Base-by-base conservation (phyloP, 1,140 invertebrate genomes). In the Mycetomoellerius zeteki region DNA sequence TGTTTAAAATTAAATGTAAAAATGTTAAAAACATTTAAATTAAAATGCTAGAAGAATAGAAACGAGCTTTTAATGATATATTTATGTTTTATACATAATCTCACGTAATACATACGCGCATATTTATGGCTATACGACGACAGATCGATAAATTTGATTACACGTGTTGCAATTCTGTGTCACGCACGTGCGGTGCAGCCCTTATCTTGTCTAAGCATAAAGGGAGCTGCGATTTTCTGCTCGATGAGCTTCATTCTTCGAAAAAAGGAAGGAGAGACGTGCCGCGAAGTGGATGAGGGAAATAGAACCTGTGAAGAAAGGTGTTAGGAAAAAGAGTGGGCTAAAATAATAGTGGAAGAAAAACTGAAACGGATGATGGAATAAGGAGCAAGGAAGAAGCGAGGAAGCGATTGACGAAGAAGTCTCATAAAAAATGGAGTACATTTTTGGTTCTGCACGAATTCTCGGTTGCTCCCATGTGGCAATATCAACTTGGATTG, bases 401-500 rank as follows among this genome's bases (percentile, higher is more conserved):
- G 24, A 19, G 65, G 30, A 62, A 60, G 52, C 27, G 69, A 85
- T 89, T 92, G 92, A 92, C 88, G 86, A 92, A 24, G 37, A 72
- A 73, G 89, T 86, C 88, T 78, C 65, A 24, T 72, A 47, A 76
- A 86, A 85, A 81, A 77, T 77, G 43, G n/a, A 75, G n/a, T 84
- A 77, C 90, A 84, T 72, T 88, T 77, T 69, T 73, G 58, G 37
- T 47, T 54, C 50, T 54, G 21, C 8, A 54, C 62, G 75, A 69
- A 85, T 43, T 86, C 47, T 58, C 58, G 65, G 50, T 33, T 73
- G 50, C 65, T 60, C 52, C 50, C 86, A 3, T 62, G 58, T 62
- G 54, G 88, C 80, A 91, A 91, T 91, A 93, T 87, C 89, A 92
- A 93, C 89, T 93, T 93, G 91, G 92, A 92, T 93, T 93, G 92